These are phyloP conservation scores for Rosalia funebris DNA, from an alignment of 2,888 invertebrate species.

Conservation along the genomic window DNA sequence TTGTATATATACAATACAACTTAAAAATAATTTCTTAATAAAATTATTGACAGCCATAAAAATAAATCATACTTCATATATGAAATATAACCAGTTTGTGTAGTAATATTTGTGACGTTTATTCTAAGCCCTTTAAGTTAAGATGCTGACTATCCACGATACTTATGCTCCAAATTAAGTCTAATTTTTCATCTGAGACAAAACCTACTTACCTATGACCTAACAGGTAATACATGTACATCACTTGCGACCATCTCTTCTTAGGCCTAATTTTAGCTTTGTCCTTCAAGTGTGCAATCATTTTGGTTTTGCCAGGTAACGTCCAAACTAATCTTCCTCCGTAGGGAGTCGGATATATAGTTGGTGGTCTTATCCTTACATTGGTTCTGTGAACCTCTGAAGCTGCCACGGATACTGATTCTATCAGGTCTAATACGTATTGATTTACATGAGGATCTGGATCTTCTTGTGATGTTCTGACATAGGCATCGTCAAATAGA, in stretches of 20 bases:
- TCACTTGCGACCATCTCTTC: constrained; percentile 94
- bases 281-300: constrained; percentile 90
- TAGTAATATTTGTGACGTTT: too few species aligned
- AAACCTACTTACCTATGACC: constrained; percentile 84
- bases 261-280: constrained; percentile 85
- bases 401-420: constrained; percentile 80
- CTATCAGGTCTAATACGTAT: constrained; percentile 79
- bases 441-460: constrained; percentile 79
- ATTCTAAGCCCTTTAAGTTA: too few species aligned
- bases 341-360: constrained; percentile 84
- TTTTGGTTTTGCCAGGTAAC: constrained; percentile 84
- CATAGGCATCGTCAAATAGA: constrained; percentile 88
- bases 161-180: too few species aligned
- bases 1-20: too few species aligned
- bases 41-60: too few species aligned
- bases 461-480: constrained; percentile 70
- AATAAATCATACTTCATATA: too few species aligned
- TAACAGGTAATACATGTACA: constrained; percentile 94
- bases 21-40: too few species aligned
- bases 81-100: too few species aligned
- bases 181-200: too few species aligned
- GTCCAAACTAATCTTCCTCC: constrained; percentile 87
- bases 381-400: constrained; percentile 75
- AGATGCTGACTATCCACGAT: too few species aligned
- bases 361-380: constrained; percentile 73